Conservation (phyloP, 2,113 vertebrate genomes). For the Cryptomyrus ogoouensis region DNA sequence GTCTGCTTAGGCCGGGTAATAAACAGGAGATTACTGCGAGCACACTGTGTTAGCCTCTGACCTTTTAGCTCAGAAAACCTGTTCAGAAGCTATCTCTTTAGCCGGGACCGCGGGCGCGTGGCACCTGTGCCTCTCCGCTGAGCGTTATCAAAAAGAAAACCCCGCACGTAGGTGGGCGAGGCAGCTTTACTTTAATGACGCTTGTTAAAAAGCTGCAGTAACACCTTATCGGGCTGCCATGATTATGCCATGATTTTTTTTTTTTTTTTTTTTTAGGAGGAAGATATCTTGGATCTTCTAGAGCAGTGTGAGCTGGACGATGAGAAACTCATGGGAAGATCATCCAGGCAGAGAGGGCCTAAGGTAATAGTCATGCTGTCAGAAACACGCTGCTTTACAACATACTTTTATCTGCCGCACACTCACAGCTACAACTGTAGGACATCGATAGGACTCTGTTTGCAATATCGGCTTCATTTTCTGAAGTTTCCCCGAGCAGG, state of each 20-base stretch:
- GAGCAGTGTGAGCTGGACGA: constrained; percentile 96
- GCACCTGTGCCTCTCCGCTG: not conserved
- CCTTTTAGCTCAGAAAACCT: constrained; percentile 14
- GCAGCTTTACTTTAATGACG: not conserved
- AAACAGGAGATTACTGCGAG: constrained; percentile 14
- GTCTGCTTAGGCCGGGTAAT: constrained; percentile 25
- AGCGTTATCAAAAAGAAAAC: not conserved
- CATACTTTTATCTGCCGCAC: constrained; percentile 37
- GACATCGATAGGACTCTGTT: constrained; percentile 51
- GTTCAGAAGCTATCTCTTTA: not conserved
- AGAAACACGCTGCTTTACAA: constrained; percentile 37
- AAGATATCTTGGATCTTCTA: constrained; percentile 93
- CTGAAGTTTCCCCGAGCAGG: constrained; percentile 45
- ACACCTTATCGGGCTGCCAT: not conserved
- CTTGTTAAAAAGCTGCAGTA: not conserved
- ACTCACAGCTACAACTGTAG: constrained; percentile 46
- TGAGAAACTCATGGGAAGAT: constrained; percentile 90
- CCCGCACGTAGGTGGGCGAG: not conserved
- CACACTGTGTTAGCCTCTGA: constrained; percentile 25
- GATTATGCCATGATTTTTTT: constrained; percentile 21
- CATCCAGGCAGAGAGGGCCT: constrained; percentile 70
- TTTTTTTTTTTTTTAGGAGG: constrained; percentile 67
- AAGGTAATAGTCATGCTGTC: constrained; percentile 60
- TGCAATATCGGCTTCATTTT: constrained; percentile 47
- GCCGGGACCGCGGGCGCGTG: not conserved